Percentiles rank a stretch among this genome's conserved stretches.
Conservation (phyloP, 2,888 invertebrate species). For the Anarsia innoxiella region DNA sequence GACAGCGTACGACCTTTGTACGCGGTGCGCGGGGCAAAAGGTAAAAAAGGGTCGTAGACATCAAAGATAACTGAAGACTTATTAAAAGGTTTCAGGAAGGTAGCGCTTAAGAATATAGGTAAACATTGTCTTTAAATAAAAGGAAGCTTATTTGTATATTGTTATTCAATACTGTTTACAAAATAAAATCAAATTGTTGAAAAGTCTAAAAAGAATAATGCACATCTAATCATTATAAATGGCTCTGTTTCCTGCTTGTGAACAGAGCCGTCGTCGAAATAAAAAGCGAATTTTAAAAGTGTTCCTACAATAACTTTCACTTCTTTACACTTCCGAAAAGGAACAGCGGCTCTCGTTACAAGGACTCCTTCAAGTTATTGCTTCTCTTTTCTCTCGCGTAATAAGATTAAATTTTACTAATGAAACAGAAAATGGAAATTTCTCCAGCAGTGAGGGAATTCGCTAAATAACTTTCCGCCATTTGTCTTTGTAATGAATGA, state of each 20-base stretch:
- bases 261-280: conserved; percentile 9
- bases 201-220: too few species aligned
- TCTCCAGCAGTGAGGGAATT: conserved; percentile 47
- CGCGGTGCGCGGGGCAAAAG: conserved; percentile 51
- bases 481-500: conserved; percentile 51
- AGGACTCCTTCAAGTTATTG: conserved; percentile 48
- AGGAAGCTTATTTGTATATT: too few species aligned
- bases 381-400: conserved; percentile 43
- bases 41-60: conserved; percentile 55
- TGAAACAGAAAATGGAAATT: conserved; percentile 67
- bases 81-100: conserved; percentile 39
- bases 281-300: conserved; percentile 20
- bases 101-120: conserved; percentile 7
- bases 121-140: conserved; percentile 1
- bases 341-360: conserved; percentile 42
- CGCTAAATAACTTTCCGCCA: conserved; percentile 52
- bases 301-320: conserved; percentile 29
- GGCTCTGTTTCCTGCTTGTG: not conserved
- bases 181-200: too few species aligned
- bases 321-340: conserved; percentile 32
- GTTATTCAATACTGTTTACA: too few species aligned
- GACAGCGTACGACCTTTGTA: conserved; percentile 45
- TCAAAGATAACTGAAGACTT: conserved; percentile 60
- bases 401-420: conserved; percentile 67
- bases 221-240: too few species aligned